Evolutionary conservation across 2,888 invertebrate species (phyloP).

Genomic region (Falcaria lacertinaria): DNA sequence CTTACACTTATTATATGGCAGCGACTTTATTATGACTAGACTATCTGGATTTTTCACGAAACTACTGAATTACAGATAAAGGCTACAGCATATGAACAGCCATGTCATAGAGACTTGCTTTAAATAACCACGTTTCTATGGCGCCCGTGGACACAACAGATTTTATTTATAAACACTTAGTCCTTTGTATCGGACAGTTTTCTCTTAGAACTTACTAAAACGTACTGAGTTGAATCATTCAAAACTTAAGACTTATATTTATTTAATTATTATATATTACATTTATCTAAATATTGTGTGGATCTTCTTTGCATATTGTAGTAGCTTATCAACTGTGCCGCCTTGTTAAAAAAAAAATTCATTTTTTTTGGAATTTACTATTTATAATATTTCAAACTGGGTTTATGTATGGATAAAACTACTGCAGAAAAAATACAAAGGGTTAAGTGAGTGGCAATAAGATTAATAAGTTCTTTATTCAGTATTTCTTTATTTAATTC

Average conservation of each 20-base stretch:
- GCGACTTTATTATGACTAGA: no score
- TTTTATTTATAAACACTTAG: constrained; percentile 23
- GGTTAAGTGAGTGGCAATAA: constrained; percentile 50
- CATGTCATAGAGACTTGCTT: constrained; percentile 41
- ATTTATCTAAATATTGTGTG: no score
- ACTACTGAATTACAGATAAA: neutral
- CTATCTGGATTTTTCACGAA: neutral
- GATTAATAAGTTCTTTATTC: neutral
- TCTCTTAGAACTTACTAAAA: neutral
- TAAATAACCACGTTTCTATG: constrained; percentile 54
- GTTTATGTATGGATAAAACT: constrained; percentile 82
- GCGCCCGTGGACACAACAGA: constrained; percentile 53
- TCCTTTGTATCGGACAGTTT: neutral
- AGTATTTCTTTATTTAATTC: constrained; percentile 2
- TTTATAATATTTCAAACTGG: constrained; percentile 75
- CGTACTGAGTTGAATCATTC: no score
- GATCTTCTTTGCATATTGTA: no score
- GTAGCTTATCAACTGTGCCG: no score
- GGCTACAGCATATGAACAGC: constrained; percentile 1
- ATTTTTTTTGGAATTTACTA: no score
- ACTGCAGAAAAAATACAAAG: constrained; percentile 62
- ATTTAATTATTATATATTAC: no score
- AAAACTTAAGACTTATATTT: no score
- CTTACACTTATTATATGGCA: no score
- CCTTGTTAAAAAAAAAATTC: no score